phyloP scores from a whole-genome alignment of 2,888 invertebrate genomes.

The Ptycholaimellus sp. region DNA sequence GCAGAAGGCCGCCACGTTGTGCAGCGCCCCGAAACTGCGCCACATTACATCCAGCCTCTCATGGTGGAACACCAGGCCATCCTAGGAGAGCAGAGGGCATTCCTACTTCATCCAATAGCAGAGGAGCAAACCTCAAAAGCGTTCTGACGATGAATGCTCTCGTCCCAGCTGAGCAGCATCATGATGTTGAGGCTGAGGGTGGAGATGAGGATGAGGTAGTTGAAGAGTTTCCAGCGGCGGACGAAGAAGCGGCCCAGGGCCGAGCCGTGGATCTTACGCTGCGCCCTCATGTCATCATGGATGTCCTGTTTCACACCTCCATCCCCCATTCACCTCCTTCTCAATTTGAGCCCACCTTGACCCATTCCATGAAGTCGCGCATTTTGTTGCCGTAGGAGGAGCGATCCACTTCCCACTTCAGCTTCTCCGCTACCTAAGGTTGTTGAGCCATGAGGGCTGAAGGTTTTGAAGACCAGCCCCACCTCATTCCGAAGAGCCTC shows the following conservation, averaged over 20 bases:
- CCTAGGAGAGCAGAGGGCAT: too few relatives aligned
- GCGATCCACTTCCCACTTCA: slow-evolving; percentile 28
- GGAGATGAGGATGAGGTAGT: slow-evolving; percentile 18
- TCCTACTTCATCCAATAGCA: too few relatives aligned
- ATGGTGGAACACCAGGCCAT: slow-evolving; percentile 2
- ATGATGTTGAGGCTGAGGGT: slow-evolving; percentile 18
- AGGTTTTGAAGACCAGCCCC: too few relatives aligned
- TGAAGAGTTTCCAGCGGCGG: slow-evolving; percentile 24
- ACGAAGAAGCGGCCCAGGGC: slow-evolving; percentile 21
- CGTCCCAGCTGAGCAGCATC: slow-evolving; percentile 19
- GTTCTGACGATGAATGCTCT: slow-evolving; percentile 12
- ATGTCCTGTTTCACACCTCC: slow-evolving; percentile 1
- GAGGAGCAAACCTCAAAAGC: too few relatives aligned
- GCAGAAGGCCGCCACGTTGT: slow-evolving; percentile 1
- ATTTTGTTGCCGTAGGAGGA: slow-evolving; percentile 27
- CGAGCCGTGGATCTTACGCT: slow-evolving; percentile 20
- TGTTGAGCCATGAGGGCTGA: too few relatives aligned
- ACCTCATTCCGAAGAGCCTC: slow-evolving; percentile 22
- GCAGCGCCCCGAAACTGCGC: neutral
- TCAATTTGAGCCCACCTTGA: neutral
- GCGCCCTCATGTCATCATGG: slow-evolving; percentile 24
- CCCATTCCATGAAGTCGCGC: slow-evolving; percentile 28
- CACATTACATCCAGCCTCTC: neutral
- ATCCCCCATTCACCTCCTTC: neutral
- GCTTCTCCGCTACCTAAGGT: slow-evolving; percentile 27